These are phyloP conservation scores for Copidosoma aretas DNA, from an alignment of 2,888 invertebrate genomes.

Conservation along the genomic window DNA sequence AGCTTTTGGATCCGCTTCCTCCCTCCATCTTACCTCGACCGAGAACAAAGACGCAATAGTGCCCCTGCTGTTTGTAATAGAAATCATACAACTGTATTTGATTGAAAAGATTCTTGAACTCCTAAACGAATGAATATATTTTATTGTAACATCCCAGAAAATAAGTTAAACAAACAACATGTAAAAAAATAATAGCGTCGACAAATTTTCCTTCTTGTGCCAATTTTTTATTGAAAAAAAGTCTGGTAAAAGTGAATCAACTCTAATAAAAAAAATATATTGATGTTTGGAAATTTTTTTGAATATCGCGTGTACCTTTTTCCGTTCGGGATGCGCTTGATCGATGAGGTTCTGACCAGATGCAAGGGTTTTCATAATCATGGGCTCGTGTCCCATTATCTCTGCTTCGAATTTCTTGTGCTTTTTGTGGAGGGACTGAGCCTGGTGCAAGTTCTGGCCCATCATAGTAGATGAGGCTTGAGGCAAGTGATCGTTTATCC, in stretches of 20 bases:
- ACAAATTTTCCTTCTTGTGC: too few relatives aligned
- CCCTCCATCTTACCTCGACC: slow-evolving; percentile 33
- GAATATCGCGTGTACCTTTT: slow-evolving; percentile 66
- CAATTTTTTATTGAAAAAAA: not conserved
- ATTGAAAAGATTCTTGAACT: slow-evolving; percentile 10
- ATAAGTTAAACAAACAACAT: not conserved
- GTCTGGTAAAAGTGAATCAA: not conserved
- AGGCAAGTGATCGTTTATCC: slow-evolving; percentile 91
- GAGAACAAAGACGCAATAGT: slow-evolving; percentile 21
- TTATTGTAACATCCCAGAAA: slow-evolving; percentile 21
- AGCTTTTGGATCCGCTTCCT: slow-evolving; percentile 16
- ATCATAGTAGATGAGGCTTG: slow-evolving; percentile 77
- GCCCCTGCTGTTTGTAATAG: not conserved
- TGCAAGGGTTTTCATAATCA: slow-evolving; percentile 82
- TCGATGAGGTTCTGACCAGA: slow-evolving; percentile 79
- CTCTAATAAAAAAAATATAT: not conserved
- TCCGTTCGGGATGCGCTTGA: slow-evolving; percentile 80
- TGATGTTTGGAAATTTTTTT: slow-evolving; percentile 1
- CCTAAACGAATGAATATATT: slow-evolving; percentile 15
- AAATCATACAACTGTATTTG: slow-evolving; percentile 6
- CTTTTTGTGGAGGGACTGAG: slow-evolving; percentile 90
- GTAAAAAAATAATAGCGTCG: too few relatives aligned
- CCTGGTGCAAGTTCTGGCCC: slow-evolving; percentile 89
- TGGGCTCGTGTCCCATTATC: slow-evolving; percentile 83
- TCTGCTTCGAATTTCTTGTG: slow-evolving; percentile 93